phyloP scores from a whole-genome alignment of 2,888 invertebrate species.

The Aspidiotus rigidus region DNA sequence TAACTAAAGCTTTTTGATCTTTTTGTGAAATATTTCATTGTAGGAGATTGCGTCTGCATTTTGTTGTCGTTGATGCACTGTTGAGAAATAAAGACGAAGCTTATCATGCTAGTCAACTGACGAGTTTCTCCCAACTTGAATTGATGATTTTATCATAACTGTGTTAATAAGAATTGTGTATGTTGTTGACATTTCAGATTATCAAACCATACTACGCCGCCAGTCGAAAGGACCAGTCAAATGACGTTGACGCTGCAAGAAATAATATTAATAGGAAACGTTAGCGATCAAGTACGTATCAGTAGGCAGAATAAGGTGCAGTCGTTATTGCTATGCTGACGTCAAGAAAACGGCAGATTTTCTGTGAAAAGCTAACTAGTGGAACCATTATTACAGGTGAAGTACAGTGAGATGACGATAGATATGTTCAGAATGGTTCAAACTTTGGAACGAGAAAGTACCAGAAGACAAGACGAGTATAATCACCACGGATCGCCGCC shows the following conservation, averaged over 20 bases:
- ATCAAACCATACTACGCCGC: constrained; percentile 73
- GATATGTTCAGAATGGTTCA: constrained; percentile 98
- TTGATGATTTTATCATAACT: no score
- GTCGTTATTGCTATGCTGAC: no score
- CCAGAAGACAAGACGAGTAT: constrained; percentile 63
- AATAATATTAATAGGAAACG: constrained; percentile 87
- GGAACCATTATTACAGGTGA: constrained; percentile 50
- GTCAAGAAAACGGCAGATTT: neutral
- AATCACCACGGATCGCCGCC: constrained; percentile 63
- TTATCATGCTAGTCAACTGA: no score
- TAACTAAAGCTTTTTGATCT: no score
- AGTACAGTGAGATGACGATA: constrained; percentile 91
- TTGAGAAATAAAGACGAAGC: no score
- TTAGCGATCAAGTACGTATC: constrained; percentile 63
- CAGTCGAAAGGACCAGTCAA: constrained; percentile 74
- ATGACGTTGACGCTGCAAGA: constrained; percentile 85
- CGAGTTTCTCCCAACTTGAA: no score
- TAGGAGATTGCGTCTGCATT: no score
- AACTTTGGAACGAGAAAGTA: constrained; percentile 72
- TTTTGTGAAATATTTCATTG: no score
- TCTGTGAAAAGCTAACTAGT: neutral
- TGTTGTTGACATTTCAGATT: constrained; percentile 49
- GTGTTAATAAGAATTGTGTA: neutral
- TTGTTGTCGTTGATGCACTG: no score
- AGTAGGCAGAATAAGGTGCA: no score